phyloP scores from a whole-genome alignment of 35 echinoderm and acorn worm genomes.

The Chiridota heheva region DNA sequence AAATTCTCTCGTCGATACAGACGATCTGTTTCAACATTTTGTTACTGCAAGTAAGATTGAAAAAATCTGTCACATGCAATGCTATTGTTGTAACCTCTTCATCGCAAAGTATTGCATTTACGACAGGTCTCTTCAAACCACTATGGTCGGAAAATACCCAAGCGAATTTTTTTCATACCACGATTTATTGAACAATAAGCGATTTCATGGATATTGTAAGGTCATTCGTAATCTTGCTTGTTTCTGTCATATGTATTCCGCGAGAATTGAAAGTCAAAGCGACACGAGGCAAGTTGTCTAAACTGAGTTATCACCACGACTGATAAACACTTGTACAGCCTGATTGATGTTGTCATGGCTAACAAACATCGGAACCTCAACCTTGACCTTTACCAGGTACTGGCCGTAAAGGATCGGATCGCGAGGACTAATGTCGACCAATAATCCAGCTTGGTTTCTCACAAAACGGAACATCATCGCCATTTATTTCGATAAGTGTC shows the following conservation, averaged over 20 bases:
- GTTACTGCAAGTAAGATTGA: constrained; percentile 56
- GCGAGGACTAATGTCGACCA: constrained; percentile 13
- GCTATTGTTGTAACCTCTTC: constrained; percentile 58
- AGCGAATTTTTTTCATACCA: constrained; percentile 47
- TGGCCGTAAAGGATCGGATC: constrained; percentile 38
- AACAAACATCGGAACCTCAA: constrained; percentile 12
- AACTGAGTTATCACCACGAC: constrained; percentile 28
- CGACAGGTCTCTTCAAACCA: constrained; percentile 27
- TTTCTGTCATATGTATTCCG: constrained; percentile 47
- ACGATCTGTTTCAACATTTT: constrained; percentile 16
- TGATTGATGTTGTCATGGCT: constrained; percentile 11
- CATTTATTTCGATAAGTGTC: no score
- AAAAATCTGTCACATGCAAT: constrained; percentile 57
- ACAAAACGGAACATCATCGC: no score
- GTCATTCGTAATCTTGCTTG: constrained; percentile 36
- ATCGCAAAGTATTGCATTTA: constrained; percentile 43
- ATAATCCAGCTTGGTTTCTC: constrained; percentile 14
- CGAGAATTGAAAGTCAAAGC: constrained; percentile 39
- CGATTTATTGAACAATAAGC: constrained; percentile 55
- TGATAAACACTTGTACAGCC: constrained; percentile 16
- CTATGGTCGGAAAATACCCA: constrained; percentile 43
- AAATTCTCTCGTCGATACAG: constrained; percentile 15
- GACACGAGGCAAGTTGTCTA: constrained; percentile 48
- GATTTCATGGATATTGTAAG: constrained; percentile 20
- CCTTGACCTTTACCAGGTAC: constrained; percentile 37